Evolutionary conservation across 2,888 invertebrate species (phyloP), one percentile per base, ranked within the genome.

Genomic region (Pomacea canaliculata): DNA sequence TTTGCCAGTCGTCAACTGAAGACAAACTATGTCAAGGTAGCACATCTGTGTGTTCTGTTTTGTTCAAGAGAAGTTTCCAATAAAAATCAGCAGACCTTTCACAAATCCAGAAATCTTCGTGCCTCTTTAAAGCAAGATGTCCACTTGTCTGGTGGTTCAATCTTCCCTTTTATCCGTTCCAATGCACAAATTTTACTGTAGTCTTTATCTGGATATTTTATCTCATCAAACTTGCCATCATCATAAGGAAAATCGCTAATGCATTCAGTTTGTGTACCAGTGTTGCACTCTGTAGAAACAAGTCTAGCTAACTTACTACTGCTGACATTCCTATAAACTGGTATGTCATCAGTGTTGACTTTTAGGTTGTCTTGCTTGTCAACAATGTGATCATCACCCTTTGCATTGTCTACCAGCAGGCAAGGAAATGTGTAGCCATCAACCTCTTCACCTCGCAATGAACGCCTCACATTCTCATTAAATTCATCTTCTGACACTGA

Each of bases 381-480:
- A 37, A 37, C 5, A 37, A 37, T 37, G 37, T 37, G 1, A 56
- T 56, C 51, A 56, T 56, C 51, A 13, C 16, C 68, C 12, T 23
- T 37, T 13, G 8, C 68, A 49, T 62, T 51, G n/a, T 73, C 76
- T 23, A 27, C 37, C 27, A 77, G 7, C 18, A 79, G 70, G 51
- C 73, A 62, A 3, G 72, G 72, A 76, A 76, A 82, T 37, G 4
- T 16, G 18, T 73, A n/a, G 9, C 78, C 81, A 12, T 87, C 86
- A 19, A 87, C 77, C 10, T 76, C 70, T 37, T 80, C 84, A 4
- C 88, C 88, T 46, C 75, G 70, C 68, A 88, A 76, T 7, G 85
- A 83, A 19, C 48, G 70, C 12, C 76, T 79, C 18, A 88, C 85
- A 68, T 86, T 85, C 16, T 75, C 75, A 10, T 63, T 70, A 78